Evolutionary conservation across 2,113 vertebrate species (phyloP).

Genomic region (Riparia riparia): DNA sequence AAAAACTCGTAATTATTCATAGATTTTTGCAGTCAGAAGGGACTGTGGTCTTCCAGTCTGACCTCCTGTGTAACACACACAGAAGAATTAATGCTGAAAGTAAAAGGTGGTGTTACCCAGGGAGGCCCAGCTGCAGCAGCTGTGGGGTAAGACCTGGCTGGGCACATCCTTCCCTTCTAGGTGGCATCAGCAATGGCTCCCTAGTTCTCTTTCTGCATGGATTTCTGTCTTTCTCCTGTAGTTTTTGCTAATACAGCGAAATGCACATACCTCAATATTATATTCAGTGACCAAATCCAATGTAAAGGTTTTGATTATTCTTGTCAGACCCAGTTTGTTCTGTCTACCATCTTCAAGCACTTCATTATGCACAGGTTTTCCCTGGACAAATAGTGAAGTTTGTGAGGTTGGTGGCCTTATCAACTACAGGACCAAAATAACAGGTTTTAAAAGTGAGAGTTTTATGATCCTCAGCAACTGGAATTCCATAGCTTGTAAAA

Average conservation of each 20-base stretch:
- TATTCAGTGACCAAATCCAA: slow-evolving; percentile 83
- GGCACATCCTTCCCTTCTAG: not conserved
- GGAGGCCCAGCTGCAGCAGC: not conserved
- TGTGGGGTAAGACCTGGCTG: not conserved
- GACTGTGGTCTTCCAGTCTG: not conserved
- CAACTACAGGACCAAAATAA: not conserved
- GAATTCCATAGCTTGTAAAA: not conserved
- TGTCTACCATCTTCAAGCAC: slow-evolving; percentile 63
- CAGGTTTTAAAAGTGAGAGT: not conserved
- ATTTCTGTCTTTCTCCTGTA: not conserved
- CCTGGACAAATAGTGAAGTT: slow-evolving; percentile 45
- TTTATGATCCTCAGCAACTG: not conserved
- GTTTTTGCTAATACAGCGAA: not conserved
- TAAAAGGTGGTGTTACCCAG: not conserved
- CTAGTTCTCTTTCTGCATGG: not conserved
- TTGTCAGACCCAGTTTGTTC: slow-evolving; percentile 58
- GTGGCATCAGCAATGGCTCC: not conserved
- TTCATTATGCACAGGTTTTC: slow-evolving; percentile 70
- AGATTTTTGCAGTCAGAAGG: not conserved
- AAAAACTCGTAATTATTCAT: not conserved
- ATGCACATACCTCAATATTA: slow-evolving; percentile 74
- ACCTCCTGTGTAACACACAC: not conserved
- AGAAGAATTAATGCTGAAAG: not conserved
- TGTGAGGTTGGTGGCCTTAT: not conserved
- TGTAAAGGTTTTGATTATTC: slow-evolving; percentile 77